phyloP scores from a whole-genome alignment of 2,888 invertebrate species.

The Baronia brevicornis region DNA sequence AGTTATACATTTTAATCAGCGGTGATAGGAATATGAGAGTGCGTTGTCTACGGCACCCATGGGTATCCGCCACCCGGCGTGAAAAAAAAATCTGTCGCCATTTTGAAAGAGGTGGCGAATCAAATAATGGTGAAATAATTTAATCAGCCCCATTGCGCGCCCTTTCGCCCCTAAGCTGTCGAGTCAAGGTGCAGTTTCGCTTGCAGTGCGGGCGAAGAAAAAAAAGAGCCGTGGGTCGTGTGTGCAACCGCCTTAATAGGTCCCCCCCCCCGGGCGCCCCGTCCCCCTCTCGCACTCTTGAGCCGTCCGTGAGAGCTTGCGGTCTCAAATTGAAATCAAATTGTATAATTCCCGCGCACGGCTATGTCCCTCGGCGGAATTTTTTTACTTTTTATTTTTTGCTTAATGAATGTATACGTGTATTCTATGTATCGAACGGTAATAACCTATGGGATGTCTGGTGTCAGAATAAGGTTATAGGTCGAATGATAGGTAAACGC shows the following conservation, averaged over 20 bases:
- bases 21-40: constrained; percentile 5
- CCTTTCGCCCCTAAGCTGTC: constrained; percentile 34
- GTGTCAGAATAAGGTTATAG: no score
- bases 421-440: constrained; percentile 4
- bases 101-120: constrained; percentile 72
- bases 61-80: constrained; percentile 16
- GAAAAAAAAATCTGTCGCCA: constrained; percentile 58
- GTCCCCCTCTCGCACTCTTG: constrained; percentile 17
- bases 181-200: constrained; percentile 45
- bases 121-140: constrained; percentile 72
- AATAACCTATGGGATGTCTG: constrained; percentile 1
- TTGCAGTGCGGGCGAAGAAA: constrained; percentile 33
- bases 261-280: constrained; percentile 23
- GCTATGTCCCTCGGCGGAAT: constrained; percentile 27
- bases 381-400: constrained; percentile 60
- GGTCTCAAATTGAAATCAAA: constrained; percentile 64
- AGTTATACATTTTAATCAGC: constrained; percentile 11
- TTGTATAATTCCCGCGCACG: constrained; percentile 56
- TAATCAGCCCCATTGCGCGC: constrained; percentile 42
- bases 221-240: constrained; percentile 58
- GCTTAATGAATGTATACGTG: constrained; percentile 32
- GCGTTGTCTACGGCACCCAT: constrained; percentile 2
- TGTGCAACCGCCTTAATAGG: constrained; percentile 55
- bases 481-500: no score
- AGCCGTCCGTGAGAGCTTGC: constrained; percentile 34